These are phyloP conservation scores for Agonopterix subpropinquella DNA, from an alignment of 2,888 invertebrate species.

Conservation along the genomic window DNA sequence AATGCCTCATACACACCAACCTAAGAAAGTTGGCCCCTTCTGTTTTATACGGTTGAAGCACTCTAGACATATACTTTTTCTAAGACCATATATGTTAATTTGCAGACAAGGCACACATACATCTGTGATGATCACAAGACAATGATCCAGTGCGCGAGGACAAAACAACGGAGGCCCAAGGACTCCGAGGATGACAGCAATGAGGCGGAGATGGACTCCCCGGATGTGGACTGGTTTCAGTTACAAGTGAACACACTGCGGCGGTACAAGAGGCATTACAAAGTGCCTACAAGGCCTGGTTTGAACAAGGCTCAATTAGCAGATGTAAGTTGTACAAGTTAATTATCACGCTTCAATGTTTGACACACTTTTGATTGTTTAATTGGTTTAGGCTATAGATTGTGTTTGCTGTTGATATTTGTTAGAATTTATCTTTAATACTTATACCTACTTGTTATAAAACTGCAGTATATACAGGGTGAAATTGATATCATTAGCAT, in stretches of 20 bases:
- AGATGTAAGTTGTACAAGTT: slow-evolving; percentile 81
- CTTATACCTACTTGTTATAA: too few relatives aligned
- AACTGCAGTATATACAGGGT: too few relatives aligned
- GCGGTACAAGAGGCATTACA: slow-evolving; percentile 95
- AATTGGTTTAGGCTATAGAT: not conserved
- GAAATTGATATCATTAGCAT: too few relatives aligned
- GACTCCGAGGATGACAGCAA: slow-evolving; percentile 97
- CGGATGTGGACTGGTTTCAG: slow-evolving; percentile 95
- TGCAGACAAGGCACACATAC: slow-evolving; percentile 93
- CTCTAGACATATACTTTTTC: too few relatives aligned
- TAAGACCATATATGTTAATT: too few relatives aligned
- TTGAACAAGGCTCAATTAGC: slow-evolving; percentile 96
- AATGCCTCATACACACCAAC: too few relatives aligned
- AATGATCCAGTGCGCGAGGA: slow-evolving; percentile 96
- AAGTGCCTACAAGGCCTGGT: slow-evolving; percentile 92
- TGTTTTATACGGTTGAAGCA: too few relatives aligned
- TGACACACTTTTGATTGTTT: not conserved
- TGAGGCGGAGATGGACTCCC: slow-evolving; percentile 92
- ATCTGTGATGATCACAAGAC: slow-evolving; percentile 98
- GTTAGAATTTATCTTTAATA: too few relatives aligned
- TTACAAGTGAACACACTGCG: slow-evolving; percentile 95
- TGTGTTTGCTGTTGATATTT: not conserved
- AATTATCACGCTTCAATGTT: too few relatives aligned
- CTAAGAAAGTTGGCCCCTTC: too few relatives aligned
- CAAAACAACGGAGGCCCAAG: slow-evolving; percentile 88